These are phyloP conservation scores for Papilio polyxenes DNA, from an alignment of 1,140 invertebrate species.

Conservation along the genomic window DNA sequence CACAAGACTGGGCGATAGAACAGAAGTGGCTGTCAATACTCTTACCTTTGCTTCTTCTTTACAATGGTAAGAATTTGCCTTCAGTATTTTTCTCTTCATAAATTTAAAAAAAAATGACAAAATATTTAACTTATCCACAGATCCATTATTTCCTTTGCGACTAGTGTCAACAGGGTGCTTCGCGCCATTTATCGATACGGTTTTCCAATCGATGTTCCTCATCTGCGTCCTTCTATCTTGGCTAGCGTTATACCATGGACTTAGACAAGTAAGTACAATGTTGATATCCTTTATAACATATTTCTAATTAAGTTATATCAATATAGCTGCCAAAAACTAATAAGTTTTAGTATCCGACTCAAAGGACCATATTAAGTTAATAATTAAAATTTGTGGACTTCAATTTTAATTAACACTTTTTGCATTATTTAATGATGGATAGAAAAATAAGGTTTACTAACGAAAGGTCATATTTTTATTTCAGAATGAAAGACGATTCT, in stretches of 20 bases:
- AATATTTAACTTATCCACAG: conserved; percentile 78
- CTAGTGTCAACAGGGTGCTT: conserved; percentile 95
- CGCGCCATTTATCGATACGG: conserved; percentile 93
- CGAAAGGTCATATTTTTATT: conserved; percentile 55
- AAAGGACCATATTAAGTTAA: neutral
- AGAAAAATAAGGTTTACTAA: neutral
- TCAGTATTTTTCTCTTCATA: neutral
- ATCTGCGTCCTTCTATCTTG: conserved; percentile 94
- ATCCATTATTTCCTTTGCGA: conserved; percentile 95
- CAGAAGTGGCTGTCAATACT: conserved; percentile 97
- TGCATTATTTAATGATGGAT: neutral
- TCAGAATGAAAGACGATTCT: conserved; percentile 91
- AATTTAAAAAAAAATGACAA: neutral
- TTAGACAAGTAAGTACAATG: conserved; percentile 87
- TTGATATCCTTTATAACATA: neutral
- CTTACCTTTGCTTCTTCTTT: conserved; percentile 93
- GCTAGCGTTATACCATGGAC: conserved; percentile 96
- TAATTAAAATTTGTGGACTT: neutral
- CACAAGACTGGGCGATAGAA: conserved; percentile 98
- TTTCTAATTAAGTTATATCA: neutral
- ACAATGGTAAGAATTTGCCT: conserved; percentile 88
- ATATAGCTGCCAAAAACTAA: neutral
- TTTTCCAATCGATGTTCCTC: conserved; percentile 95
- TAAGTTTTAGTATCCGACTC: conserved; percentile 4
- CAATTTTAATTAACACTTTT: neutral